Conservation (phyloP, 2,888 invertebrate genomes). For the Carcina quercana region DNA sequence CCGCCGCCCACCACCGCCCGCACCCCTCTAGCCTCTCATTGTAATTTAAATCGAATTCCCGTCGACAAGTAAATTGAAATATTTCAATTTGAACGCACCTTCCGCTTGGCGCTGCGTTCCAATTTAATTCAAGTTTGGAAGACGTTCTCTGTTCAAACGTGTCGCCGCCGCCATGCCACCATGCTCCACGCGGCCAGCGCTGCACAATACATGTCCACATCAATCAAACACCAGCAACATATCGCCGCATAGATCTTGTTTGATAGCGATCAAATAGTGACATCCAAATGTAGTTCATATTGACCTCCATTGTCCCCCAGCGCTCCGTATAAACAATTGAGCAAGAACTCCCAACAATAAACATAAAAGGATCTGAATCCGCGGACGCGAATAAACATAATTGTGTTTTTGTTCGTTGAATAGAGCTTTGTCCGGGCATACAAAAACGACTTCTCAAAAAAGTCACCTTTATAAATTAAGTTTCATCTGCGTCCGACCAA, state of each 20-base stretch:
- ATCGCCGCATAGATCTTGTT: slow-evolving; percentile 32
- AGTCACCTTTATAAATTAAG: slow-evolving; percentile 73
- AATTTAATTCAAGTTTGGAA: slow-evolving; percentile 46
- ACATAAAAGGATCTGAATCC: slow-evolving; percentile 47
- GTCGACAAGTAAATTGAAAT: slow-evolving; percentile 70
- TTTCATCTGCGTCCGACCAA: slow-evolving; percentile 66
- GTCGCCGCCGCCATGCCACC: no score
- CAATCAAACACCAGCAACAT: background rate
- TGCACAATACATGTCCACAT: no score
- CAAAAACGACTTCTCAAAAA: slow-evolving; percentile 65
- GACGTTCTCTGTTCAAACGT: no score
- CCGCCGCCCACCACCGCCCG: slow-evolving; percentile 36
- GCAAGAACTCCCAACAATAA: slow-evolving; percentile 46
- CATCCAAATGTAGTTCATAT: slow-evolving; percentile 17
- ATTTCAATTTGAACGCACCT: slow-evolving; percentile 64
- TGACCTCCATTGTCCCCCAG: slow-evolving; percentile 15
- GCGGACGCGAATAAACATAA: slow-evolving; percentile 59
- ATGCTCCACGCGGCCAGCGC: no score
- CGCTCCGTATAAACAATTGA: slow-evolving; percentile 44
- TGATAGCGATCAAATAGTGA: slow-evolving; percentile 30
- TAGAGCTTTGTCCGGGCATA: slow-evolving; percentile 57
- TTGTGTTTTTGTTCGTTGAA: slow-evolving; percentile 70
- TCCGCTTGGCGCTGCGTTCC: slow-evolving; percentile 41
- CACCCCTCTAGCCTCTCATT: slow-evolving; percentile 41
- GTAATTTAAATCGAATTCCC: slow-evolving; percentile 72